Conservation (phyloP, 2,113 vertebrate genomes). For the Mungos mungo region DNA sequence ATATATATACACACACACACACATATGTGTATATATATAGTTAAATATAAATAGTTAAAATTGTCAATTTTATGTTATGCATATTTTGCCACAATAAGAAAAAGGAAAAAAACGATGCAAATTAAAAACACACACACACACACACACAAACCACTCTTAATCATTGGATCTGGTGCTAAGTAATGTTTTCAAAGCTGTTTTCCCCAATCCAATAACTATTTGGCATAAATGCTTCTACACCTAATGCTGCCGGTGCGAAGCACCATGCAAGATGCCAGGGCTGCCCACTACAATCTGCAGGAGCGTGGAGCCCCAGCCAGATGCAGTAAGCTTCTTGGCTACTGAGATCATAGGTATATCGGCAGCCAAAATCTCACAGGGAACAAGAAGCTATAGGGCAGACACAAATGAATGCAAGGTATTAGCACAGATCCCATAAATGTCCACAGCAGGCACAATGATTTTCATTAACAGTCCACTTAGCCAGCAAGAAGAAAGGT, state of each 20-base stretch:
- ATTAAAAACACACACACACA: not conserved
- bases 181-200: slow-evolving; percentile 21
- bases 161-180: slow-evolving; percentile 29
- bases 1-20: too few species aligned
- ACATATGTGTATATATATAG: too few species aligned
- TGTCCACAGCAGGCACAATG: slow-evolving; percentile 9
- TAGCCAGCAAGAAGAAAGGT: slow-evolving; percentile 31
- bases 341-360: not conserved
- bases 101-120: not conserved
- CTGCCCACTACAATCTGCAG: not conserved
- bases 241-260: slow-evolving; percentile 1
- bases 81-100: slow-evolving; percentile 46
- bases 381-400: slow-evolving; percentile 26
- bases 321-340: not conserved
- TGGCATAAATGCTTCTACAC: not conserved
- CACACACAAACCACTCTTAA: not conserved
- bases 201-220: slow-evolving; percentile 24
- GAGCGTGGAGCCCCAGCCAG: not conserved
- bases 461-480: slow-evolving; percentile 15
- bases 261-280: slow-evolving; percentile 3
- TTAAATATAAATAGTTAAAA: not conserved
- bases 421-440: slow-evolving; percentile 49
- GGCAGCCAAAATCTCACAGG: not conserved
- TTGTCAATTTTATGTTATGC: not conserved
- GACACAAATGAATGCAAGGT: slow-evolving; percentile 32